Evolutionary conservation across 2,888 invertebrate species (phyloP).

Genomic region (Volucella bombylans): DNA sequence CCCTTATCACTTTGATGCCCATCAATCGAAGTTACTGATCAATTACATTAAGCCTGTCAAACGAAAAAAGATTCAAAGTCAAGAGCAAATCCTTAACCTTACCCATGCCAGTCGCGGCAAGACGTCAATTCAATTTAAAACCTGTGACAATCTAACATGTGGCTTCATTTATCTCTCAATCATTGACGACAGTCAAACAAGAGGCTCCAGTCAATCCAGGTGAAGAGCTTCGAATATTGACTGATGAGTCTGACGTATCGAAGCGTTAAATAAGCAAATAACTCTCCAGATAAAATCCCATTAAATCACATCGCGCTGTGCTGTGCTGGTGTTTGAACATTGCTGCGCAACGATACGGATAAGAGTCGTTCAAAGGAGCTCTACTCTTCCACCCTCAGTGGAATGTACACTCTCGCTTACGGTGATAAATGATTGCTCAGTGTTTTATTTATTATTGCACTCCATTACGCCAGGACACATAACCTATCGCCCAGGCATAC

Average conservation of each 20-base stretch:
- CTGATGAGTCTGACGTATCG: constrained; percentile 73
- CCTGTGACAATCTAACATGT: constrained; percentile 61
- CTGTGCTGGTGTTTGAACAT: background rate
- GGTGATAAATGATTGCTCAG: constrained; percentile 74
- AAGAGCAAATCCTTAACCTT: constrained; percentile 19
- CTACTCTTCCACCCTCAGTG: constrained; percentile 20
- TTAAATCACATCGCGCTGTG: constrained; percentile 66
- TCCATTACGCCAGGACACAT: constrained; percentile 63
- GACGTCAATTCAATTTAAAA: constrained; percentile 25
- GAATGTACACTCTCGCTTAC: constrained; percentile 27
- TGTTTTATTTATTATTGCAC: constrained; percentile 74
- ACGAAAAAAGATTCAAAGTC: constrained; percentile 23
- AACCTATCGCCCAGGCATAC: background rate
- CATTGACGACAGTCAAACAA: constrained; percentile 63
- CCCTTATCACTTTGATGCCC: too few species aligned
- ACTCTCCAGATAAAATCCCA: constrained; percentile 68
- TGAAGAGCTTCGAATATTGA: constrained; percentile 64
- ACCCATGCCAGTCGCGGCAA: background rate
- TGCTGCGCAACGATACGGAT: background rate
- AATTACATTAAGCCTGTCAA: background rate
- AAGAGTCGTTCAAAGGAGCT: constrained; percentile 36
- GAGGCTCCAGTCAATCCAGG: constrained; percentile 34
- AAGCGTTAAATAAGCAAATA: constrained; percentile 75
- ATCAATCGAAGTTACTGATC: too few species aligned
- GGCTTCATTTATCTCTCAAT: constrained; percentile 71